Percentiles rank a stretch among this genome's conserved stretches.
phyloP scores from a whole-genome alignment of 2,113 vertebrate species.

The Hydropotes inermis region DNA sequence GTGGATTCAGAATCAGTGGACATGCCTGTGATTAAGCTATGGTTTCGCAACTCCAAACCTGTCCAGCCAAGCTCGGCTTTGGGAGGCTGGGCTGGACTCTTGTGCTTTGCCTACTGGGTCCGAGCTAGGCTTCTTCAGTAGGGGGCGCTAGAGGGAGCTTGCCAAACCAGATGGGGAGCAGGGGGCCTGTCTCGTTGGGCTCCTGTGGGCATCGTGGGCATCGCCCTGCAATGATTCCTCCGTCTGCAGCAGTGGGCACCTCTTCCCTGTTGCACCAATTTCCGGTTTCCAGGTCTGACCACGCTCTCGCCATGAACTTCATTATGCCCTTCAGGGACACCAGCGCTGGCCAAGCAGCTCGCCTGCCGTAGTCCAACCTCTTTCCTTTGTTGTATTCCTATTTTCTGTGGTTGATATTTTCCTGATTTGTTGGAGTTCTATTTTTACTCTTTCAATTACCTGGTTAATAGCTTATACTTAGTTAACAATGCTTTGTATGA shows the following conservation, averaged over 20 bases:
- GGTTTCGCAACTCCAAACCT: not conserved
- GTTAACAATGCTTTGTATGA: not conserved
- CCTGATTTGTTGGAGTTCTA: not conserved
- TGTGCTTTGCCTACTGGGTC: not conserved
- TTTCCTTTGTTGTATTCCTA: not conserved
- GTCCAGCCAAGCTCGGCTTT: not conserved
- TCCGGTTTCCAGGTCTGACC: not conserved
- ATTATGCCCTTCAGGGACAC: no score
- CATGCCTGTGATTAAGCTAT: not conserved
- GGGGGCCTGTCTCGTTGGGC: not conserved
- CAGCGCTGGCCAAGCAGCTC: not conserved
- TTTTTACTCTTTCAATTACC: not conserved
- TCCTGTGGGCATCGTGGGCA: fast-evolving
- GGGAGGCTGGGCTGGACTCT: not conserved
- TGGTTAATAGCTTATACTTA: not conserved
- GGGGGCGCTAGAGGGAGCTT: not conserved
- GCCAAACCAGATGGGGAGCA: not conserved
- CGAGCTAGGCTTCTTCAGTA: not conserved
- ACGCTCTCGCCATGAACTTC: not conserved
- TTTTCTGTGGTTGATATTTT: not conserved
- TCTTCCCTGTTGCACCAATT: not conserved
- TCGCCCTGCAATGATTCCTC: not conserved
- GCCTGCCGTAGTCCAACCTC: not conserved
- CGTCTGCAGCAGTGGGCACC: not conserved
- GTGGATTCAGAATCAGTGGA: not conserved